Percentiles rank a stretch among this genome's conserved stretches.
Conservation (phyloP, 2,888 invertebrate species). For the Chromoteleia sp. region DNA sequence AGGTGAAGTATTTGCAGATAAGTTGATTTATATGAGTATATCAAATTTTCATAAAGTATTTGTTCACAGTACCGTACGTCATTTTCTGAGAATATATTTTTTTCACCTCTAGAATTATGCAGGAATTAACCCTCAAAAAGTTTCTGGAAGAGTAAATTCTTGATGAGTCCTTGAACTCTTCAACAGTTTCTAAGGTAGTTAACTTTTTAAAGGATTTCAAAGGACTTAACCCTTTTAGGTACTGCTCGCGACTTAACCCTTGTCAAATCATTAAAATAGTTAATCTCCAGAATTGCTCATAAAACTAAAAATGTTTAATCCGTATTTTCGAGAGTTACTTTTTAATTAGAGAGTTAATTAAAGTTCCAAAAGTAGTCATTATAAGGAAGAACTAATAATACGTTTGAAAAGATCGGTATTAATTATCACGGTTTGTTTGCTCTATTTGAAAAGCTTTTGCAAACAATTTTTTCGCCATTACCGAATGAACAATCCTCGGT, state of each 20-base stretch:
- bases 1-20: no score
- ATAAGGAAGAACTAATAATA: no score
- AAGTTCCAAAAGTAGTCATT: constrained; percentile 6
- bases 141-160: constrained; percentile 42
- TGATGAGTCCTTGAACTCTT: constrained; percentile 43
- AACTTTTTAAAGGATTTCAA: constrained; percentile 33
- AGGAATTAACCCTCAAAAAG: constrained; percentile 26
- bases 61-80: background rate
- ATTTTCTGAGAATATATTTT: background rate
- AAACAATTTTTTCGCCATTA: constrained; percentile 12
- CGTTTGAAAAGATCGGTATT: no score
- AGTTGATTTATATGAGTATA: no score
- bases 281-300: constrained; percentile 19
- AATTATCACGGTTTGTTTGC: no score
- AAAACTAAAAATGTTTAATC: constrained; percentile 8
- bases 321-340: constrained; percentile 1
- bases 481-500: constrained; percentile 10
- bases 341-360: constrained; percentile 32
- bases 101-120: background rate
- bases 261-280: constrained; percentile 35
- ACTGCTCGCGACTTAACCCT: constrained; percentile 14
- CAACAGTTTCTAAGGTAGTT: constrained; percentile 37
- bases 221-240: constrained; percentile 29
- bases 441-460: no score
- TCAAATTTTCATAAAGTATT: no score